Conservation (phyloP, 2,797 vertebrate species). For the Myotis planiceps region DNA sequence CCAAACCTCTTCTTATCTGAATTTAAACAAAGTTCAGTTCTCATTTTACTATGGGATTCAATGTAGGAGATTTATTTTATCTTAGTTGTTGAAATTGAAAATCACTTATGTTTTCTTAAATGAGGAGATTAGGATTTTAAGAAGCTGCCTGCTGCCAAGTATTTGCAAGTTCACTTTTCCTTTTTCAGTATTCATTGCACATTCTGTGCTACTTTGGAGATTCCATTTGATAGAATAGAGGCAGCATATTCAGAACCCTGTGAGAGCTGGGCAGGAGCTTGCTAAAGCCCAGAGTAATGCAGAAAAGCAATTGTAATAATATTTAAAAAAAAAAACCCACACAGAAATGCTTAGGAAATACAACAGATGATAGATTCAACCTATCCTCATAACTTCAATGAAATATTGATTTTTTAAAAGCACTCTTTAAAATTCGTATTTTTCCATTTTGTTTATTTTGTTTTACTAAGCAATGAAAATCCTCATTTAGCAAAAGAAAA, state of each 20-base stretch:
- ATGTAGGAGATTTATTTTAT: neutral
- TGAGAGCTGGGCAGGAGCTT: neutral
- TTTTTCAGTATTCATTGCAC: neutral
- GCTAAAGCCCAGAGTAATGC: neutral
- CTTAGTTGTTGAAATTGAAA: constrained; percentile 38
- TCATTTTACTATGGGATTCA: neutral
- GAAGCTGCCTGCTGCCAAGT: neutral
- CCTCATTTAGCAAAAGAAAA: neutral
- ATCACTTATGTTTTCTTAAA: constrained; percentile 42
- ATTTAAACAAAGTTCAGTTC: neutral
- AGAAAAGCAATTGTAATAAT: neutral
- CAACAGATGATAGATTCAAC: neutral
- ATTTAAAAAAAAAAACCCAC: neutral
- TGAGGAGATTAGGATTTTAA: constrained; percentile 27
- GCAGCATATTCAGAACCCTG: neutral
- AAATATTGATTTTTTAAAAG: neutral
- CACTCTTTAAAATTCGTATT: neutral
- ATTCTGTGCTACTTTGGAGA: neutral
- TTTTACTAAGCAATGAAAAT: neutral
- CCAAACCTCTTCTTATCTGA: neutral
- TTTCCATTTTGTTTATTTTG: neutral
- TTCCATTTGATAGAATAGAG: neutral
- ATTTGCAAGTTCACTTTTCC: neutral
- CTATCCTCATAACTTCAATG: neutral
- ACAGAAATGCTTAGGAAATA: neutral